phyloP scores from a whole-genome alignment of 2,797 vertebrate genomes.

The Lophius americanus region DNA sequence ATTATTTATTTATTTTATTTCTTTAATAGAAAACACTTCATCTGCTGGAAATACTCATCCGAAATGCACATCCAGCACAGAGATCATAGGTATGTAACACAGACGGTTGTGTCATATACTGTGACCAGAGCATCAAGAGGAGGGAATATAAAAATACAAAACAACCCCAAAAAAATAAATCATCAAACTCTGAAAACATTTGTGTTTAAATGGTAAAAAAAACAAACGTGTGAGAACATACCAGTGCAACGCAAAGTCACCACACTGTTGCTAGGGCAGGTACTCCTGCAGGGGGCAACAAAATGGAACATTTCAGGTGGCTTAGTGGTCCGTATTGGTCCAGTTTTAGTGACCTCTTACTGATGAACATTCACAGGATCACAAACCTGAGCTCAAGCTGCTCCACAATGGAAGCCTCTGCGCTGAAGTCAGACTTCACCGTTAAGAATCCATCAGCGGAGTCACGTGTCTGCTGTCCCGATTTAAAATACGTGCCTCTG shows the following conservation, averaged over 20 bases:
- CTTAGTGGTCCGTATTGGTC: background rate
- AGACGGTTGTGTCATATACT: no score
- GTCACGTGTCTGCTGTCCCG: constrained; percentile 33
- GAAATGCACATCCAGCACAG: no score
- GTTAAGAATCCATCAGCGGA: constrained; percentile 73
- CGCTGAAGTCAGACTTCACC: constrained; percentile 68
- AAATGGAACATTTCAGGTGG: background rate
- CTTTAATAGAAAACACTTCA: no score
- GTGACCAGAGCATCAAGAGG: background rate
- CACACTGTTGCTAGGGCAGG: constrained; percentile 73
- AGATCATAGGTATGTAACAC: no score
- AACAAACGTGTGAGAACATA: constrained; percentile 45
- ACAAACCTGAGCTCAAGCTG: constrained; percentile 81
- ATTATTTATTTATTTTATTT: no score
- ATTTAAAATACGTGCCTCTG: constrained; percentile 80
- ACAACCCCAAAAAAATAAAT: background rate
- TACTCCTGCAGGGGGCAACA: constrained; percentile 67
- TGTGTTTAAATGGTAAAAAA: background rate
- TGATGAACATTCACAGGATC: background rate
- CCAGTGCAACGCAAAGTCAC: constrained; percentile 87
- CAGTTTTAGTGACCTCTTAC: background rate
- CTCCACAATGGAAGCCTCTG: constrained; percentile 71
- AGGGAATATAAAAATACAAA: no score
- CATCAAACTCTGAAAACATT: no score
- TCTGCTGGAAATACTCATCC: no score